phyloP scores from a whole-genome alignment of 2,888 invertebrate species.

The Phlogophora meticulosa region DNA sequence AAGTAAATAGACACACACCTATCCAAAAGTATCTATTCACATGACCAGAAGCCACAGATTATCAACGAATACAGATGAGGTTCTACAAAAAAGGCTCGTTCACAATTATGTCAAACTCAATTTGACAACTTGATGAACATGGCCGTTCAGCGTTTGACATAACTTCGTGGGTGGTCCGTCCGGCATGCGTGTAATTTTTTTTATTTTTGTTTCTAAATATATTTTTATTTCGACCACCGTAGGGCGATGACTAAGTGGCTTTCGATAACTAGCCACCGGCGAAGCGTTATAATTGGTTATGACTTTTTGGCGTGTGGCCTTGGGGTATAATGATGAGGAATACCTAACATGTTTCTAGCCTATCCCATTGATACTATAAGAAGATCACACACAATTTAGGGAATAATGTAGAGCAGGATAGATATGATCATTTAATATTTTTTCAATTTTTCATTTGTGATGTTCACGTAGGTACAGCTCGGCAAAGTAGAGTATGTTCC shows the following conservation, averaged over 20 bases:
- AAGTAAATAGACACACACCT: slow-evolving; percentile 32
- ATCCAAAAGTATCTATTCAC: slow-evolving; percentile 61
- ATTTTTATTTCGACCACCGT: slow-evolving; percentile 78
- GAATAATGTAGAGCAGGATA: not conserved
- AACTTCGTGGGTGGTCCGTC: slow-evolving; percentile 88
- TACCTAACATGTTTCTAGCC: slow-evolving; percentile 32
- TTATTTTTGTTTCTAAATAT: slow-evolving; percentile 79
- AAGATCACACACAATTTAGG: slow-evolving; percentile 15
- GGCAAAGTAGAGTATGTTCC: too few relatives aligned
- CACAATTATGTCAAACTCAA: slow-evolving; percentile 89
- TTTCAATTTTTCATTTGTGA: not conserved
- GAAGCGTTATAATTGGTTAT: slow-evolving; percentile 83
- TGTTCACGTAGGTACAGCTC: not conserved
- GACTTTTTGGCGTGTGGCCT: slow-evolving; percentile 74
- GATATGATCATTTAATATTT: too few relatives aligned
- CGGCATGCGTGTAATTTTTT: slow-evolving; percentile 77
- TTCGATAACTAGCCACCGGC: slow-evolving; percentile 87
- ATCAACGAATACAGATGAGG: slow-evolving; percentile 71
- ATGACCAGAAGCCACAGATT: slow-evolving; percentile 75
- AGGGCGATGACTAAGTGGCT: slow-evolving; percentile 86
- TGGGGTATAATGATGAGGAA: slow-evolving; percentile 40
- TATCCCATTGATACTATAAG: not conserved
- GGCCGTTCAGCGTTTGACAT: slow-evolving; percentile 84
- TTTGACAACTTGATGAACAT: slow-evolving; percentile 91
- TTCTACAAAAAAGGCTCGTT: slow-evolving; percentile 80